Conservation (phyloP, 2,113 vertebrate species). For the Mastomys coucha region DNA sequence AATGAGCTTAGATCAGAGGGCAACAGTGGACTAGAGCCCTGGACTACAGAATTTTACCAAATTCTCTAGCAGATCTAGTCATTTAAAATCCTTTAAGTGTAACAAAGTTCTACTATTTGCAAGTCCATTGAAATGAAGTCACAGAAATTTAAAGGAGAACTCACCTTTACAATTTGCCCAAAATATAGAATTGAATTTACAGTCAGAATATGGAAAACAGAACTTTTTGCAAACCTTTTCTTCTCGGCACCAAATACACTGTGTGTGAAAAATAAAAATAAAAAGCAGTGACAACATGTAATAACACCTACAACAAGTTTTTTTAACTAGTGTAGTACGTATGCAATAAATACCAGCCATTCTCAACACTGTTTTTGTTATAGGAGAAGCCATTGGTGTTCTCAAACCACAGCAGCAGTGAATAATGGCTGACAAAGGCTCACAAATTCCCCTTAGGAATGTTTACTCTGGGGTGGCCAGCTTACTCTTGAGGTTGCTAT, state of each 20-base stretch:
- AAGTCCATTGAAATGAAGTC: background rate
- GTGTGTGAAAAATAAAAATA: conserved; percentile 53
- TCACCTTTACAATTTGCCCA: conserved; percentile 71
- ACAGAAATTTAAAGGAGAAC: conserved; percentile 62
- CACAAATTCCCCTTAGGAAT: background rate
- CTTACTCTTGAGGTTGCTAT: background rate
- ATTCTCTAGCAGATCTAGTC: background rate
- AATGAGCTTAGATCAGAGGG: background rate
- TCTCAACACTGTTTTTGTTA: background rate
- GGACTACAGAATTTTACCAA: conserved; percentile 26
- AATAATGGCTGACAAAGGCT: background rate
- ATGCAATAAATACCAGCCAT: background rate
- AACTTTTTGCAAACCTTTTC: conserved; percentile 56
- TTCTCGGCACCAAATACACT: conserved; percentile 76
- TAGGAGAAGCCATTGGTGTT: background rate
- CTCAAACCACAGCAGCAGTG: background rate
- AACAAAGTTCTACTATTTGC: background rate
- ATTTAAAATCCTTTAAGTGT: conserved; percentile 20
- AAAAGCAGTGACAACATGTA: background rate
- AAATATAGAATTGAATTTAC: conserved; percentile 29
- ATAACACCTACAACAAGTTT: background rate
- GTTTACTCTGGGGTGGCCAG: background rate
- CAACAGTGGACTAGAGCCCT: background rate
- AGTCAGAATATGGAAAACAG: conserved; percentile 46
- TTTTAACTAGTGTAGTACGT: background rate